Conservation (phyloP, 2,797 vertebrate genomes). For the Cyclopterus lumpus region DNA sequence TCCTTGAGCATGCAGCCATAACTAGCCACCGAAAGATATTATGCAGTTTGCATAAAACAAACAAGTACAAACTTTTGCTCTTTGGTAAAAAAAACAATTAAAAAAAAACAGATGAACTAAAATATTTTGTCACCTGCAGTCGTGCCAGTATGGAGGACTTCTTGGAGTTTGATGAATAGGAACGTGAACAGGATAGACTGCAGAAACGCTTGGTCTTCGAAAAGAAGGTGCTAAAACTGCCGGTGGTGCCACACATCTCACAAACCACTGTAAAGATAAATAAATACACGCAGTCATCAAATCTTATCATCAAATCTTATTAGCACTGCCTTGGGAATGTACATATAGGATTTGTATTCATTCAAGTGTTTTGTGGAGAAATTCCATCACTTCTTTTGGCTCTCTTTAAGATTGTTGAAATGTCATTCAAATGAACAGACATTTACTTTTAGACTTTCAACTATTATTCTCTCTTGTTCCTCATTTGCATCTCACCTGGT, state of each 20-base stretch:
- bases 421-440: background rate
- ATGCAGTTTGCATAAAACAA: no score
- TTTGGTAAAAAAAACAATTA: background rate
- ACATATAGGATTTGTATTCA: background rate
- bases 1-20: background rate
- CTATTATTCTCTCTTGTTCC: background rate
- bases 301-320: background rate
- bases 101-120: background rate
- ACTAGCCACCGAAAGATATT: background rate
- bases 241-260: conserved; percentile 94
- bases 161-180: conserved; percentile 96
- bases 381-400: background rate
- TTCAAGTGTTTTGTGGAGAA: background rate
- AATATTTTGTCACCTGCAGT: conserved; percentile 85
- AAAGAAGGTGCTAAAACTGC: conserved; percentile 87
- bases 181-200: conserved; percentile 92
- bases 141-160: conserved; percentile 92
- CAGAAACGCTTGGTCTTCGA: conserved; percentile 97
- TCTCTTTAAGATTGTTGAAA: no score
- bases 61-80: no score
- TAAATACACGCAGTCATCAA: background rate
- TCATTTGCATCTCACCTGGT: conserved; percentile 69
- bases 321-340: background rate
- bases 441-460: no score
- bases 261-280: conserved; percentile 85